Evolutionary conservation across 2,888 invertebrate genomes (phyloP).

Genomic region (Protophormia terraenovae): DNA sequence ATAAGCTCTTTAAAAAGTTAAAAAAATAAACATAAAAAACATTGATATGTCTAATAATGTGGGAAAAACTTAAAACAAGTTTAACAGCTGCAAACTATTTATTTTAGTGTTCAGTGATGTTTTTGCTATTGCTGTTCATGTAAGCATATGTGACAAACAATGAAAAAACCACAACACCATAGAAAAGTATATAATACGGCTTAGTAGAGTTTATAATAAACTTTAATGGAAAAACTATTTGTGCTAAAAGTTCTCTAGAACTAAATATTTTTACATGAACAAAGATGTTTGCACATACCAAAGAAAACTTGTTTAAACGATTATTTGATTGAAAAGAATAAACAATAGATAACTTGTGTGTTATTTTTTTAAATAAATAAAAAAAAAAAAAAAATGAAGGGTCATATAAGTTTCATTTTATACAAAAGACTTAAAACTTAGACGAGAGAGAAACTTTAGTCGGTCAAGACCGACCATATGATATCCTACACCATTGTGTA

Average conservation of each 20-base stretch:
- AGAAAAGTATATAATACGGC: not conserved
- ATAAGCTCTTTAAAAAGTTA: too few relatives aligned
- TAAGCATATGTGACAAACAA: not conserved
- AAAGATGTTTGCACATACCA: not conserved
- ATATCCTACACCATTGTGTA: too few relatives aligned
- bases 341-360: too few relatives aligned
- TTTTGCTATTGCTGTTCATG: not conserved
- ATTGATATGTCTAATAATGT: not conserved
- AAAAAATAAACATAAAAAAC: too few relatives aligned
- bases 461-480: too few relatives aligned
- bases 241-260: not conserved
- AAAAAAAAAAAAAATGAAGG: too few relatives aligned
- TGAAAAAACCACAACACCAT: not conserved
- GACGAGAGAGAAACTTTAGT: too few relatives aligned
- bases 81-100: not conserved
- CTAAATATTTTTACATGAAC: not conserved
- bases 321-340: not conserved
- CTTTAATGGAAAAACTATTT: conserved; percentile 36
- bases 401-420: too few relatives aligned
- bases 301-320: not conserved
- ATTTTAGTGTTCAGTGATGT: not conserved
- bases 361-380: too few relatives aligned
- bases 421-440: too few relatives aligned
- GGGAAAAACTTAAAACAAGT: not conserved
- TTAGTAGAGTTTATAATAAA: conserved; percentile 21